phyloP scores from a whole-genome alignment of 2,888 invertebrate genomes.

The Leucoma salicis region DNA sequence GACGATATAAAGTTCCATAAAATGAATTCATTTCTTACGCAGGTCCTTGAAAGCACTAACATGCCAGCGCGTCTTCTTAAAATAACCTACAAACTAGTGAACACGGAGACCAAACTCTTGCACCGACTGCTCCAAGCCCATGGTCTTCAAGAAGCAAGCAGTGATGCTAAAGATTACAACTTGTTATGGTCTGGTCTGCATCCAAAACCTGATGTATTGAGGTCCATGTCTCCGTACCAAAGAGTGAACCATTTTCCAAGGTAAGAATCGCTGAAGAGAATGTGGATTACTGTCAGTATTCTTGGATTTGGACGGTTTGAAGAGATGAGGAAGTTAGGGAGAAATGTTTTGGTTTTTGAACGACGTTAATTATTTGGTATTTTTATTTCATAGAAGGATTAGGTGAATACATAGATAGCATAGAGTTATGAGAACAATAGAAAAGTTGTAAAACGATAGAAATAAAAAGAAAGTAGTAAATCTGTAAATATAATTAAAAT shows the following conservation, averaged over 20 bases:
- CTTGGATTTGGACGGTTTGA: constrained; percentile 1
- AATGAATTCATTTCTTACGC: too few relatives aligned
- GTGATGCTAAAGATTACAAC: constrained; percentile 88
- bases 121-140: constrained; percentile 89
- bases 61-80: constrained; percentile 87
- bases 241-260: constrained; percentile 97
- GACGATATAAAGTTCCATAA: too few relatives aligned
- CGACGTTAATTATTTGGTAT: neutral
- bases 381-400: neutral
- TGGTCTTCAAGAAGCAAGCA: constrained; percentile 86
- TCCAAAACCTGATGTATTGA: constrained; percentile 93
- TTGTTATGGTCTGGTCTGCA: constrained; percentile 96
- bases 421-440: too few relatives aligned
- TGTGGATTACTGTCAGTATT: constrained; percentile 34
- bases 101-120: constrained; percentile 91
- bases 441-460: too few relatives aligned
- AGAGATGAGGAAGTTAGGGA: neutral
- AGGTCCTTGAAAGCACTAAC: constrained; percentile 71
- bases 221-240: constrained; percentile 92
- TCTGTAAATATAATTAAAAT: too few relatives aligned
- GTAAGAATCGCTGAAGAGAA: constrained; percentile 56
- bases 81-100: constrained; percentile 90
- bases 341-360: too few relatives aligned
- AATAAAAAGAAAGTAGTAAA: too few relatives aligned
- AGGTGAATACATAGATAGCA: too few relatives aligned